Base-by-base conservation (phyloP, 2,113 vertebrate genomes). In the Synodontis membranacea region DNA sequence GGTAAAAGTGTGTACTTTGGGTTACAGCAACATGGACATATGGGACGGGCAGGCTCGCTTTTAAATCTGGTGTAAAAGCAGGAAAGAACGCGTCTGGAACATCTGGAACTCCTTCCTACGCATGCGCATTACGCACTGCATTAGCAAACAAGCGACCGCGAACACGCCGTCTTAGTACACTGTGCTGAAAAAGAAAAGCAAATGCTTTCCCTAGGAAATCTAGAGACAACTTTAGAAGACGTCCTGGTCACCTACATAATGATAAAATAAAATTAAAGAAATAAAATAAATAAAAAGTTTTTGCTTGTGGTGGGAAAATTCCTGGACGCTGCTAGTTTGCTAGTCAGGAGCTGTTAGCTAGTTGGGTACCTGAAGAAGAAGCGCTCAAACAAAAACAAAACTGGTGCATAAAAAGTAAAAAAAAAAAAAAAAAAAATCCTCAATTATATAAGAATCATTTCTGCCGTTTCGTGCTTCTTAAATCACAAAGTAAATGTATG, bases 391-490 rank as follows among this genome's bases (percentile, higher is more conserved):
- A n/a, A 34, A 46, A 82, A 62, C 14, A n/a, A 28, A 42, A 62
- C 10, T 17, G 34, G 0, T 28, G 0, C 2, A 48, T 31, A 31
- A 46, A 19, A 5, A 46, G 0, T 1, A 12, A 37, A n/a, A 34
- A 21, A n/a, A n/a, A n/a, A n/a, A n/a, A n/a, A n/a, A n/a, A n/a
- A n/a, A n/a, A n/a, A n/a, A n/a, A n/a, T n/a, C n/a, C n/a, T n/a
- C n/a, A n/a, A n/a, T n/a, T n/a, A 21, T 25, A 10, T 14, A 3
- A 17, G 9, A 23, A 11, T 42, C 6, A 44, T 28, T 54, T 34
- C n/a, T n/a, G 9, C 1, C 34, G 5, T 81, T 25, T 31, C 62
- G 10, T 31, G 31, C 10, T 37, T 37, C 4, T 79, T 44, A 70
- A 80, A 58, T 8, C 1, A 11, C 17, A 31, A 58, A 17, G 3